A percentile compares a stretch with the other conserved stretches of the same genome.
Evolutionary conservation across 2,888 invertebrate genomes (phyloP).

Genomic region (Cremastinae sp.): DNA sequence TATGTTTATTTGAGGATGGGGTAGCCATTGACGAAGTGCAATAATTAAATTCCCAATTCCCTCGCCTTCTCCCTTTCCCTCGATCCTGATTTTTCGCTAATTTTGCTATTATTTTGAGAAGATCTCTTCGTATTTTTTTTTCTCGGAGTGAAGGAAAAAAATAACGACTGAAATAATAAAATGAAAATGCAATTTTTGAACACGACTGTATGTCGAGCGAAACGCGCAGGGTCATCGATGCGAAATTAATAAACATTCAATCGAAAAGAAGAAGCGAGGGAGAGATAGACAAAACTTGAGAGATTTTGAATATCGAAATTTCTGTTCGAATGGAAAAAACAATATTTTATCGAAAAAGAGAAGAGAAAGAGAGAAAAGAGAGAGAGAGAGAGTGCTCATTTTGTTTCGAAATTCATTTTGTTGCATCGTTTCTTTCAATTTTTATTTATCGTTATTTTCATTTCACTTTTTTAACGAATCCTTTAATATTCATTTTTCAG

Average conservation of each 20-base stretch:
- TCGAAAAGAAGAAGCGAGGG: conserved; percentile 13
- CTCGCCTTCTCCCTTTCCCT: conserved; percentile 34
- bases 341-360: conserved; percentile 35
- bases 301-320: conserved; percentile 41
- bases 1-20: conserved; percentile 64
- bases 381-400: background rate
- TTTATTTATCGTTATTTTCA: background rate
- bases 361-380: too few relatives aligned
- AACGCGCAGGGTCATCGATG: conserved; percentile 22
- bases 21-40: conserved; percentile 72
- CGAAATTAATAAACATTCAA: conserved; percentile 18
- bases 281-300: conserved; percentile 28
- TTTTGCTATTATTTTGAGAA: conserved; percentile 55
- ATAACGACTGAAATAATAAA: too few relatives aligned
- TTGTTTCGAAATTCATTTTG: background rate
- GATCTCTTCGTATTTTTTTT: conserved; percentile 7
- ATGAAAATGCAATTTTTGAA: background rate
- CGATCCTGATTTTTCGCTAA: conserved; percentile 12
- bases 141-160: too few relatives aligned
- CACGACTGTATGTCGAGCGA: background rate
- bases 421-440: background rate
- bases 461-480: background rate
- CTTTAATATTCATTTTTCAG: conserved; percentile 11
- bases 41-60: conserved; percentile 62
- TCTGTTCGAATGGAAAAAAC: conserved; percentile 11